Evolutionary conservation across 2,797 vertebrate genomes (phyloP), one percentile per base, ranked within the genome.

Genomic region (Notoglanidium macrostoma): DNA sequence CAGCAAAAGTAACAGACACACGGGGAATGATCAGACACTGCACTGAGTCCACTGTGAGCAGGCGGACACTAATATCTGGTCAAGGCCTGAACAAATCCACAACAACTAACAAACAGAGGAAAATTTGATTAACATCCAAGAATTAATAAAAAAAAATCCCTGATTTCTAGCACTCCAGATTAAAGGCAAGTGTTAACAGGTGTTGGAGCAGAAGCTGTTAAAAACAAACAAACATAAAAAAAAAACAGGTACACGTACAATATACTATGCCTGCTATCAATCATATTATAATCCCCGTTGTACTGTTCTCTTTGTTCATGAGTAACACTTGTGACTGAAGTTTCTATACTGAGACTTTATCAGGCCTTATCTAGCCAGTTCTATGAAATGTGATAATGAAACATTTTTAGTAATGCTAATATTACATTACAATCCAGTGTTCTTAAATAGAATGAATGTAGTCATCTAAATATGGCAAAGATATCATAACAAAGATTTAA

Each of bases 301-400:
- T 46, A 51, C 35, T 65, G 59, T 83, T 59, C 26, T 35, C 63
- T n/a, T 63, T 59, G 2, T 57, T 55, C 65, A 59, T 57, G 17
- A 26, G 9, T 12, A 26, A 35, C 32, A 21, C n/a, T 46, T 49
- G 5, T 77, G 55, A 79, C 21, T 84, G 73, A 29, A n/a, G 63
- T 21, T 72, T 85, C 35, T 35, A 35, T 54, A 68, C 78, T 4
- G 35, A 32, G 40, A 46, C 63, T 73, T 88, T 93, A 94, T 93
- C 92, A 87, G 81, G 61, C 83, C 89, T 55, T 83, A 40, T 40
- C 81, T 90, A 92, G 89, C 40, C 80, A 90, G 89, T 93, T 94
- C 92, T 92, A 93, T 90, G 85, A 23, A 55, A 49, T 83, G 77
- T 83, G 74, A 91, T 89, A 79, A 86, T 59, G 14, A 55, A 46